A percentile compares a stretch with the other conserved stretches of the same genome.
Conservation (phyloP, 2,113 vertebrate species). For the Thamnaconus septentrionalis region DNA sequence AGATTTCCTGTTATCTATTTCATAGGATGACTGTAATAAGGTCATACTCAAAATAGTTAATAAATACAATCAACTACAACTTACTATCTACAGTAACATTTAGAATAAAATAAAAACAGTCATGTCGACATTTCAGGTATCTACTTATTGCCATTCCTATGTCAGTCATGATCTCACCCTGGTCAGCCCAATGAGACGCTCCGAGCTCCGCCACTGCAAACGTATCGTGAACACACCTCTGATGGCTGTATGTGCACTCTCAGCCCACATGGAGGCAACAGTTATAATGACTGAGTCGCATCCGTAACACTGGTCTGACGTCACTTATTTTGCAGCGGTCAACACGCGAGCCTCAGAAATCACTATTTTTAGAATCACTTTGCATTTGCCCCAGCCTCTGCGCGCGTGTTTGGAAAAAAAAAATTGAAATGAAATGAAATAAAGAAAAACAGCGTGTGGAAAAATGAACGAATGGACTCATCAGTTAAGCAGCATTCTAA, state of each 20-base stretch:
- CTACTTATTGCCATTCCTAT: no score
- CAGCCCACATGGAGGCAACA: slow-evolving; percentile 49
- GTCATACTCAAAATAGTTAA: no score
- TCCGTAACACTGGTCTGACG: slow-evolving; percentile 22
- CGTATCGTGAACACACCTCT: not conserved
- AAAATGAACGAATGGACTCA: no score
- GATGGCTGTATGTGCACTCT: slow-evolving; percentile 19
- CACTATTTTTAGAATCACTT: slow-evolving; percentile 5
- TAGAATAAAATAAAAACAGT: no score
- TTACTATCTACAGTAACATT: no score
- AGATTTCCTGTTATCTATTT: no score
- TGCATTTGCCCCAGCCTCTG: not conserved
- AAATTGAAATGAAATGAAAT: not conserved
- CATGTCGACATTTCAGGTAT: no score
- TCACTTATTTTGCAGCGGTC: slow-evolving; percentile 31
- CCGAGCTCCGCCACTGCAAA: not conserved
- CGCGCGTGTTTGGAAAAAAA: not conserved
- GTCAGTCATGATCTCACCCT: no score
- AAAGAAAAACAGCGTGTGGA: no score
- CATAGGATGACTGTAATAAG: no score
- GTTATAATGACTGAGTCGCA: not conserved
- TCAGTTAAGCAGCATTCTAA: no score
- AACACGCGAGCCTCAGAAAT: not conserved
- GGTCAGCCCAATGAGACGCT: not conserved
- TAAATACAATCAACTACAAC: no score